phyloP scores from a whole-genome alignment of 2,113 vertebrate species.

The Aix galericulata region DNA sequence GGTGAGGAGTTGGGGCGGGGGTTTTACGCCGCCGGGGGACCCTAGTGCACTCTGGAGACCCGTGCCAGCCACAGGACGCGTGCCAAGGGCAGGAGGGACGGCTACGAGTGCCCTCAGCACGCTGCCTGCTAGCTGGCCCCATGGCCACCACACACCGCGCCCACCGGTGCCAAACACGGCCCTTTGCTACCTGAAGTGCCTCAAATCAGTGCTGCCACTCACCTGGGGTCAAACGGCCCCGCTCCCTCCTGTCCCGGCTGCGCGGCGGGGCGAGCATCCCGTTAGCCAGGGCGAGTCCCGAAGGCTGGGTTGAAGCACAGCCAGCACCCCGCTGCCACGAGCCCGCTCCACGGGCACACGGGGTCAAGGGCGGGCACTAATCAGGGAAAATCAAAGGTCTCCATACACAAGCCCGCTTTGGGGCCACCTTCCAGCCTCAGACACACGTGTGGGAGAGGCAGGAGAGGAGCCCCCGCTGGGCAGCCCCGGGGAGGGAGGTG shows the following conservation, averaged over 20 bases:
- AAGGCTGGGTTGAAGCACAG: background rate
- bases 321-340: background rate
- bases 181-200: background rate
- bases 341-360: rapidly evolving
- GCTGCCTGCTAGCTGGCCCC: background rate
- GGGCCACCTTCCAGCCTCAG: background rate
- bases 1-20: background rate
- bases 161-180: background rate
- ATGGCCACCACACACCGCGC: background rate
- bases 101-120: background rate
- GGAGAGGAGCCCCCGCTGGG: background rate
- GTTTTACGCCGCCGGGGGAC: background rate
- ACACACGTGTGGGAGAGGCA: background rate
- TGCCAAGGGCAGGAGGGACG: background rate
- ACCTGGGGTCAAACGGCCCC: background rate
- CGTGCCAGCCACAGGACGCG: rapidly evolving
- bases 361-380: background rate
- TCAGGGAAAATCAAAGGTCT: background rate
- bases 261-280: background rate
- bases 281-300: background rate
- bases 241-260: rapidly evolving
- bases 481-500: background rate
- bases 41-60: rapidly evolving
- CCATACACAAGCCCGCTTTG: background rate
- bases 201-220: background rate